Base-by-base conservation (phyloP, 2,888 invertebrate species). In the Ophraella communa region DNA sequence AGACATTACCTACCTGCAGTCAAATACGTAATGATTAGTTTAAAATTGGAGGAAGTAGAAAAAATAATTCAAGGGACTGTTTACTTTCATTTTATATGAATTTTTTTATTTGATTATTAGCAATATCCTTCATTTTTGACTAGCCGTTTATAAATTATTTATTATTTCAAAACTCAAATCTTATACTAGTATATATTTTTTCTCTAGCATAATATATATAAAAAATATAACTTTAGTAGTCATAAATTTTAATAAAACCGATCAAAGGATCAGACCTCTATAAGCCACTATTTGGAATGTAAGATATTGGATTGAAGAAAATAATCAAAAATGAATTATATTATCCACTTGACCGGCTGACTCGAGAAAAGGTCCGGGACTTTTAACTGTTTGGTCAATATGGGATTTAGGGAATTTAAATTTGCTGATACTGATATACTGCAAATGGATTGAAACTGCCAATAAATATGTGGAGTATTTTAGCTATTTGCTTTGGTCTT, bases 401-500 rank as follows among this genome's bases (percentile, higher is more conserved):
- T 80, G 74, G 77, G 80, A 80, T 81, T 80, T 80, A 67, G 61
- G 66, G 79, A 76, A 78, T 80, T 79, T 78, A 78, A 80, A 81
- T 79, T 79, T 79, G 81, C 81, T 81, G 81, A 81, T 79, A 74
- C 79, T 78, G 78, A 79, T 75, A 78, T 79, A 79, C 74, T 77
- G 78, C 74, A 77, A 76, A 77, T 77, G 73, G 77, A 71, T 70
- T 68, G 61, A 66, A 51, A 49, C 42, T 27, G 49, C 39, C 24
- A 35, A 47, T 39, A 42, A 20, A 61, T 56, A 33, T 54, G 24
- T 23, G 8, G 18, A n/a, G 53, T 35, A 1, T 35, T n/a, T 20
- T n/a, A n/a, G n/a, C n/a, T n/a, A n/a, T n/a, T n/a, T n/a, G n/a
- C n/a, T n/a, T n/a, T n/a, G n/a, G n/a, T n/a, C n/a, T n/a, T n/a